Evolutionary conservation across 2,113 vertebrate species (phyloP).

Genomic region (Zootoca vivipara): DNA sequence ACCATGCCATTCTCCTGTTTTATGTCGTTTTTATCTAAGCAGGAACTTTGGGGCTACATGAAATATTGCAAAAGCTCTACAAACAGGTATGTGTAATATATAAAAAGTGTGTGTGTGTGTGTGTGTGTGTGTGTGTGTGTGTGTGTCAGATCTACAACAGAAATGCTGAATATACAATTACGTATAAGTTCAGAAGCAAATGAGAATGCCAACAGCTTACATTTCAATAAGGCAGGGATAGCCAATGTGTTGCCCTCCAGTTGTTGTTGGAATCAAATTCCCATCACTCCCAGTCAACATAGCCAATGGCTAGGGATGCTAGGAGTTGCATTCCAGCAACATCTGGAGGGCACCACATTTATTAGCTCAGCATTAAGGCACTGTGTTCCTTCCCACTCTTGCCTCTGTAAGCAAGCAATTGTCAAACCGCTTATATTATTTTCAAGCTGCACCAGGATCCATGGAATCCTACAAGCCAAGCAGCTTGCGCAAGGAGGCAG

Average conservation of each 20-base stretch:
- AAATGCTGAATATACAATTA: background rate
- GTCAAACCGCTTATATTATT: background rate
- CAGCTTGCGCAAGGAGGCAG: background rate
- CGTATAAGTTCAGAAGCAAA: background rate
- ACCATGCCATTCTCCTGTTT: constrained; percentile 15
- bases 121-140: too few species aligned
- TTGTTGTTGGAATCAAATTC: too few species aligned
- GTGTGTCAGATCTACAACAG: too few species aligned
- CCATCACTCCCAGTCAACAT: too few species aligned
- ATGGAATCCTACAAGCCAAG: background rate
- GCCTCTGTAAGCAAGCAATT: background rate
- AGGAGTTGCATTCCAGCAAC: too few species aligned
- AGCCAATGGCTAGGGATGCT: too few species aligned
- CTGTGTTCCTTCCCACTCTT: too few species aligned
- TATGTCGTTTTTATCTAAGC: constrained; percentile 21
- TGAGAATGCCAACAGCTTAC: background rate
- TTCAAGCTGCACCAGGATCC: background rate
- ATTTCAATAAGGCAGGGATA: background rate
- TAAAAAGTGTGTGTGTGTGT: background rate
- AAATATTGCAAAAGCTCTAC: background rate
- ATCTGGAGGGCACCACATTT: too few species aligned
- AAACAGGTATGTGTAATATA: background rate
- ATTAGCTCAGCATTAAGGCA: too few species aligned
- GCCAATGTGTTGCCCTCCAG: too few species aligned
- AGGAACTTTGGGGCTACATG: background rate